phyloP scores from a whole-genome alignment of 2,888 invertebrate species.

The Drosophila peninsularis region DNA sequence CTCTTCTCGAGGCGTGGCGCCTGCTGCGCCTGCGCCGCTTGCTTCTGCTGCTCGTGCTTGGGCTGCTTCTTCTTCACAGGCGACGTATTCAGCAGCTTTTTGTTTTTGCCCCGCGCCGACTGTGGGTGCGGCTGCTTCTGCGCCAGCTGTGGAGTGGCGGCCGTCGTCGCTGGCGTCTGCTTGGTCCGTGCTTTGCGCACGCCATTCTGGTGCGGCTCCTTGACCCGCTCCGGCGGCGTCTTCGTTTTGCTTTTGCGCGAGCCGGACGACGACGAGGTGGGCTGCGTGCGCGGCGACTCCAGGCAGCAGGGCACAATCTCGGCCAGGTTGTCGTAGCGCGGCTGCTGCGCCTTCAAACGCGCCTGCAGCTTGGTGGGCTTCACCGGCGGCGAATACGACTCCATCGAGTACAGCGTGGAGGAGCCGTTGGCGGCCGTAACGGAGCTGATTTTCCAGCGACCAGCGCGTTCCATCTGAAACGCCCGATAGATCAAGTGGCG shows the following conservation, averaged over 20 bases:
- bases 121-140: too few relatives aligned
- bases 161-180: neutral
- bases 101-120: slow-evolving; percentile 8
- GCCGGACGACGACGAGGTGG: neutral
- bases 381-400: slow-evolving; percentile 53
- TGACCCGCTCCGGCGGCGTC: slow-evolving; percentile 18
- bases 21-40: neutral
- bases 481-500: slow-evolving; percentile 58
- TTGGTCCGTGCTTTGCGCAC: neutral
- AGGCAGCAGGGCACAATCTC: slow-evolving; percentile 16
- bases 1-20: neutral
- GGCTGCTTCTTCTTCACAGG: neutral
- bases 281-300: slow-evolving; percentile 1
- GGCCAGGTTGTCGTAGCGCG: slow-evolving; percentile 44
- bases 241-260: slow-evolving; percentile 1
- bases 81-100: neutral
- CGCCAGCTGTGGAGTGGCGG: neutral
- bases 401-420: slow-evolving; percentile 43
- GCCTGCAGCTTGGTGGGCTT: slow-evolving; percentile 25
- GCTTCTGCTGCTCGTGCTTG: neutral
- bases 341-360: slow-evolving; percentile 19
- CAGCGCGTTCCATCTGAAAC: slow-evolving; percentile 63
- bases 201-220: slow-evolving; percentile 8
- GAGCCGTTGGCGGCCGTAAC: slow-evolving; percentile 24
- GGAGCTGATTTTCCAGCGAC: slow-evolving; percentile 53